Percentiles rank a stretch among this genome's conserved stretches.
Evolutionary conservation across 2,797 vertebrate genomes (phyloP).

Genomic region (Astyanax mexicanus): DNA sequence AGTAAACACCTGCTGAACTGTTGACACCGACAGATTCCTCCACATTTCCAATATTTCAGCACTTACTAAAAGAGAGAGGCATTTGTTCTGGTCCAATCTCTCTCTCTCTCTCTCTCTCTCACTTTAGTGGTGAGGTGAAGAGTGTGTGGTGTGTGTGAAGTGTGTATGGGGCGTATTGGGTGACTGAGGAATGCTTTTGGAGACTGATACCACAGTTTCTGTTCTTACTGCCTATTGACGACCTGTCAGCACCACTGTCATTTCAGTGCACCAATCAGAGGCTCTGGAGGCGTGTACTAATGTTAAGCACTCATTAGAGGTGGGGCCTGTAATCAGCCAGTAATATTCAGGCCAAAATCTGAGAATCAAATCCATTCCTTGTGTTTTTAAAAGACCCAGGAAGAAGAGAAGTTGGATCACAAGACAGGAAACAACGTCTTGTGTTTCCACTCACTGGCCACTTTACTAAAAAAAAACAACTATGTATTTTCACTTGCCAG

Average conservation of each 20-base stretch:
- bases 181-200: constrained; percentile 49
- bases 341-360: no score
- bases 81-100: neutral
- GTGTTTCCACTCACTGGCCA: no score
- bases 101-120: no score
- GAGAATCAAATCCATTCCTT: no score
- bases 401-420: no score
- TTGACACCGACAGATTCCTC: neutral
- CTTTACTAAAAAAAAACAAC: neutral
- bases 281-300: constrained; percentile 28
- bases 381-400: no score
- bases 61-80: neutral
- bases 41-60: constrained; percentile 9
- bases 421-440: no score
- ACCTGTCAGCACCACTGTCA: constrained; percentile 29
- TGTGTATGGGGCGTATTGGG: constrained; percentile 33
- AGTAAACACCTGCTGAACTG: neutral
- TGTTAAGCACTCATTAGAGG: neutral
- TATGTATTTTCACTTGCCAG: no score
- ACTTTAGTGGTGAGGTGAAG: no score
- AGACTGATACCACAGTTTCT: constrained; percentile 41
- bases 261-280: constrained; percentile 31
- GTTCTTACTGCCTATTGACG: constrained; percentile 2
- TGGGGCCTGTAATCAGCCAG: constrained; percentile 18
- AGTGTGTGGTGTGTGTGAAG: neutral